Percentiles rank a stretch among this genome's conserved stretches.
Evolutionary conservation across 2,113 vertebrate species (phyloP).

Genomic region (Rallus limicola): DNA sequence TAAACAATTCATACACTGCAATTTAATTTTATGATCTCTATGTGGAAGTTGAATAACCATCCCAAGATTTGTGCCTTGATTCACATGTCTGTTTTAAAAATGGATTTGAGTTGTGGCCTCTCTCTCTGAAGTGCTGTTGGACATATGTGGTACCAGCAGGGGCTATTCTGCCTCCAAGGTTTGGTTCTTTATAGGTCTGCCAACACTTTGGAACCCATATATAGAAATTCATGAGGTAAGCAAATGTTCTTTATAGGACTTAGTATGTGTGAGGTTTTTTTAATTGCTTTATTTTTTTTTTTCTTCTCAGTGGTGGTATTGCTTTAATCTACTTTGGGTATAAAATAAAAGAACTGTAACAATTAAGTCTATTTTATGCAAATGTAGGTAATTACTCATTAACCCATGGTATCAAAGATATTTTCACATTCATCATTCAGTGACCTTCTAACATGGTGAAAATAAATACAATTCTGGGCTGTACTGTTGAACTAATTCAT

Average conservation of each 20-base stretch:
- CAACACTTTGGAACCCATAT: neutral
- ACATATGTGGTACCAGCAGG: slow-evolving; percentile 11
- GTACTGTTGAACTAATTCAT: neutral
- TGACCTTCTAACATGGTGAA: neutral
- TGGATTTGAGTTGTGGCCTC: neutral
- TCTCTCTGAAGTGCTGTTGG: neutral
- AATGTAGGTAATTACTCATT: neutral
- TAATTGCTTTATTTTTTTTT: neutral
- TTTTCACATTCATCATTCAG: neutral
- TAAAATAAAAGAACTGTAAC: neutral
- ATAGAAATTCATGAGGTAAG: neutral
- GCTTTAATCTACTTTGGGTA: neutral
- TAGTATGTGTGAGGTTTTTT: neutral
- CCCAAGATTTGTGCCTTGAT: neutral
- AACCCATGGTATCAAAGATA: neutral
- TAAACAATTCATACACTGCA: neutral
- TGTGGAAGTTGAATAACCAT: neutral
- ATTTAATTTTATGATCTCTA: neutral
- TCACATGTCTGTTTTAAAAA: neutral
- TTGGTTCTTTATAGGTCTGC: neutral
- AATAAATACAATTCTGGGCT: neutral
- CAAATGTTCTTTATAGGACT: slow-evolving; percentile 24
- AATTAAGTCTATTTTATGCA: neutral
- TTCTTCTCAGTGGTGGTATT: neutral
- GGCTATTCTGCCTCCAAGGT: neutral